Evolutionary conservation across 2,888 invertebrate species (phyloP).

Genomic region (Morinoia aosen): DNA sequence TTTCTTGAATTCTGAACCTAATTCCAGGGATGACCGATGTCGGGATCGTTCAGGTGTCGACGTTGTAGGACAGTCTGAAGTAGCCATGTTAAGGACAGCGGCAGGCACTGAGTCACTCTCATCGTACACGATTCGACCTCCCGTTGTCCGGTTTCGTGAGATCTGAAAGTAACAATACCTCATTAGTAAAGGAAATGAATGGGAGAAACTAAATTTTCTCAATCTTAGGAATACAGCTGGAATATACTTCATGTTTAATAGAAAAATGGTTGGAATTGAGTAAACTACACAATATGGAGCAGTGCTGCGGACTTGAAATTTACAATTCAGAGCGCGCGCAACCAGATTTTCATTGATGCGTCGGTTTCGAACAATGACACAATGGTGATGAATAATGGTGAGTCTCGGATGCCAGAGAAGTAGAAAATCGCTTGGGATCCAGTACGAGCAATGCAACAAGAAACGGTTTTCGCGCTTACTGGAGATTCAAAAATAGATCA

Average conservation of each 20-base stretch:
- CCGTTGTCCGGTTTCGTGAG: background rate
- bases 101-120: background rate
- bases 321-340: too few species aligned
- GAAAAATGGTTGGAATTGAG: background rate
- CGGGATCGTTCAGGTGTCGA: background rate
- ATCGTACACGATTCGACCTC: slow-evolving; percentile 32
- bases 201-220: background rate
- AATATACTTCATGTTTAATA: background rate
- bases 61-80: background rate
- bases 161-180: background rate
- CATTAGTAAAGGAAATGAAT: background rate
- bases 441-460: too few species aligned
- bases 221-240: background rate
- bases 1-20: background rate
- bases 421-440: too few species aligned
- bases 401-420: too few species aligned
- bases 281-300: background rate
- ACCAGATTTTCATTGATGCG: too few species aligned
- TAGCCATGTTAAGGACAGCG: too few species aligned
- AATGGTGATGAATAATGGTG: too few species aligned
- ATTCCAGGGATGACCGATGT: background rate
- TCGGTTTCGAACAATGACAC: too few species aligned
- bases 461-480: too few species aligned
- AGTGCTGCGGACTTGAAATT: too few species aligned
- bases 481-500: too few species aligned